A percentile compares a stretch with the other conserved stretches of the same genome.
Conservation (phyloP, 2,888 invertebrate species). For the Microctonus brassicae region DNA sequence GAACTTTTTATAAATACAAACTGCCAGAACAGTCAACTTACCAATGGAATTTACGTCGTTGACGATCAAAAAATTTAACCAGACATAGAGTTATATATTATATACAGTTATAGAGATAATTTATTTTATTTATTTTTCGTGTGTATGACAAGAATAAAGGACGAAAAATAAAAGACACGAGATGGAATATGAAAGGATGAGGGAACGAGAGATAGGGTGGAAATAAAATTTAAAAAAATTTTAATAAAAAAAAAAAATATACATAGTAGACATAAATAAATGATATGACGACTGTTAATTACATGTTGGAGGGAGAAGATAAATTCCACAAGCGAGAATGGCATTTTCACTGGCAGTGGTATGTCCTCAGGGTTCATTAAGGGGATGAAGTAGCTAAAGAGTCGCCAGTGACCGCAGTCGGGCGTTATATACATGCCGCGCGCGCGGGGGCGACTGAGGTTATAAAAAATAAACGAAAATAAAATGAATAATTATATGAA, state of each 20-base stretch:
- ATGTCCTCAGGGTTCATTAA: slow-evolving; percentile 57
- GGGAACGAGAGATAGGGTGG: neutral
- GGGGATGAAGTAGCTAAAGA: slow-evolving; percentile 44
- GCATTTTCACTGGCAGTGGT: slow-evolving; percentile 22
- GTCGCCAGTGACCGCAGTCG: slow-evolving; percentile 34
- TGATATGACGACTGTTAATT: slow-evolving; percentile 32
- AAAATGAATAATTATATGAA: slow-evolving; percentile 26
- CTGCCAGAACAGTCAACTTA: neutral
- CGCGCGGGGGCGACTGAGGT: slow-evolving; percentile 46
- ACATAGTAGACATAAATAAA: slow-evolving; percentile 18
- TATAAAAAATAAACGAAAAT: slow-evolving; percentile 51
- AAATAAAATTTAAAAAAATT: slow-evolving; percentile 19
- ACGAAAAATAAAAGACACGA: neutral
- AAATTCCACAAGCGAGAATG: slow-evolving; percentile 10
- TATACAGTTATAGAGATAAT: neutral
- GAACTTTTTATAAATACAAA: slow-evolving; percentile 11
- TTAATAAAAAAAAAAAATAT: slow-evolving; percentile 8
- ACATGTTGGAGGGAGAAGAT: slow-evolving; percentile 18
- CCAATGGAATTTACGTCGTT: slow-evolving; percentile 2
- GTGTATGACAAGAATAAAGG: neutral
- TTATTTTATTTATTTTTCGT: neutral
- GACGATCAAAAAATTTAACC: slow-evolving; percentile 5
- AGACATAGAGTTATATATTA: slow-evolving; percentile 12
- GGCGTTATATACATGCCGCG: neutral
- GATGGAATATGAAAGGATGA: no score